phyloP scores from a whole-genome alignment of 1,140 invertebrate species.

The Calycopis cecrops region DNA sequence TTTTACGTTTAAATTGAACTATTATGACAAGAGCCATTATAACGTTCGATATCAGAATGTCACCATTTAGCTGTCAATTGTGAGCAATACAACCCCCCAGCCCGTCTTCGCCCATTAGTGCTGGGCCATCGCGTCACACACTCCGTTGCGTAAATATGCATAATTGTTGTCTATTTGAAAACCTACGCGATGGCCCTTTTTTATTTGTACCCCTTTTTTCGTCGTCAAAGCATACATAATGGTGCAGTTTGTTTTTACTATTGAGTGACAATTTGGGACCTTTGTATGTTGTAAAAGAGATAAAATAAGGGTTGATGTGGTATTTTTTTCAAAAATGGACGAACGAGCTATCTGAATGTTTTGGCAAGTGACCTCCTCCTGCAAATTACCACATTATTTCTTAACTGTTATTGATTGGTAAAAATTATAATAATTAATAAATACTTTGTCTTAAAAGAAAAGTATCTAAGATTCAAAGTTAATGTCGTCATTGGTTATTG shows the following conservation, averaged over 20 bases:
- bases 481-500: no score
- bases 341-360: not conserved
- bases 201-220: conserved; percentile 24
- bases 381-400: no score
- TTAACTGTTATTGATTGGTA: no score
- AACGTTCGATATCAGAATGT: no score
- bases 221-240: conserved; percentile 3
- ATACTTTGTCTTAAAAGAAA: no score
- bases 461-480: no score
- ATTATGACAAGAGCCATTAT: no score
- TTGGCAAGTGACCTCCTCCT: no score
- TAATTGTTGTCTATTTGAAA: conserved; percentile 39
- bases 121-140: conserved; percentile 34
- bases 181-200: conserved; percentile 22
- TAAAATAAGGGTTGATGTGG: not conserved
- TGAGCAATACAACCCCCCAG: conserved; percentile 26
- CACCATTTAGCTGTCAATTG: conserved; percentile 26
- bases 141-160: conserved; percentile 50
- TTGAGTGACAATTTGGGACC: conserved; percentile 26
- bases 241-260: conserved; percentile 21
- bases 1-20: no score
- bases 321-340: not conserved
- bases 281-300: conserved; percentile 17
- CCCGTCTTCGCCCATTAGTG: conserved; percentile 44
- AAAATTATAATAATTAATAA: no score